Evolutionary conservation across 2,888 invertebrate genomes (phyloP).

Genomic region (Malachius bipustulatus): DNA sequence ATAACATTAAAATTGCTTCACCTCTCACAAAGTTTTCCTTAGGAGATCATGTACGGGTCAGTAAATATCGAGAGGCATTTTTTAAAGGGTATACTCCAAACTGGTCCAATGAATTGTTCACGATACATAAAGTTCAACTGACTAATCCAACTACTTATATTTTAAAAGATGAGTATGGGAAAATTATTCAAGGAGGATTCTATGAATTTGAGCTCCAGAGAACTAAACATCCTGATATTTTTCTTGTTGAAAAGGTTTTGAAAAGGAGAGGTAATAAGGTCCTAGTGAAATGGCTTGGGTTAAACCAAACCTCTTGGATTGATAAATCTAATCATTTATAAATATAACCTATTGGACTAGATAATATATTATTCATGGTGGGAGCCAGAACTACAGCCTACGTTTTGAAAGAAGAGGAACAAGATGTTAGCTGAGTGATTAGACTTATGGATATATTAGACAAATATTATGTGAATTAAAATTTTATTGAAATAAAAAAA

Average conservation of each 20-base stretch:
- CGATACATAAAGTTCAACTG: conserved; percentile 21
- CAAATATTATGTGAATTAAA: too few species aligned
- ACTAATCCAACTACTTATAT: conserved; percentile 23
- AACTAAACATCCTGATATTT: conserved; percentile 24
- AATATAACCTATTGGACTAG: too few species aligned
- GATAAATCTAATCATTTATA: too few species aligned
- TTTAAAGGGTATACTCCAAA: conserved; percentile 25
- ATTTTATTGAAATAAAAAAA: too few species aligned
- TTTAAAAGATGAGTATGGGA: conserved; percentile 20
- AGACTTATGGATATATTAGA: too few species aligned
- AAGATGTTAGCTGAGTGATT: too few species aligned
- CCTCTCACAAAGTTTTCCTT: conserved; percentile 17
- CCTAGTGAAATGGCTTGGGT: conserved; percentile 22
- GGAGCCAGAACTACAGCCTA: too few species aligned
- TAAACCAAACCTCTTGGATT: too few species aligned
- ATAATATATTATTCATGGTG: too few species aligned
- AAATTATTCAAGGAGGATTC: conserved; percentile 23
- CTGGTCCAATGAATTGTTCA: conserved; percentile 28
- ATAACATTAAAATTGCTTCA: conserved; percentile 7
- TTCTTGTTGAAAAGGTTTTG: conserved; percentile 27
- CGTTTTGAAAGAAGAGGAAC: too few species aligned
- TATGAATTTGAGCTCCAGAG: conserved; percentile 28
- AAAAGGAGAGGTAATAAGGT: conserved; percentile 18
- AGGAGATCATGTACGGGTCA: conserved; percentile 22
- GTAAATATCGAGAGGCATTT: conserved; percentile 21